Evolutionary conservation across 1,140 invertebrate species (phyloP).

Genomic region (Sinonovacula constricta): DNA sequence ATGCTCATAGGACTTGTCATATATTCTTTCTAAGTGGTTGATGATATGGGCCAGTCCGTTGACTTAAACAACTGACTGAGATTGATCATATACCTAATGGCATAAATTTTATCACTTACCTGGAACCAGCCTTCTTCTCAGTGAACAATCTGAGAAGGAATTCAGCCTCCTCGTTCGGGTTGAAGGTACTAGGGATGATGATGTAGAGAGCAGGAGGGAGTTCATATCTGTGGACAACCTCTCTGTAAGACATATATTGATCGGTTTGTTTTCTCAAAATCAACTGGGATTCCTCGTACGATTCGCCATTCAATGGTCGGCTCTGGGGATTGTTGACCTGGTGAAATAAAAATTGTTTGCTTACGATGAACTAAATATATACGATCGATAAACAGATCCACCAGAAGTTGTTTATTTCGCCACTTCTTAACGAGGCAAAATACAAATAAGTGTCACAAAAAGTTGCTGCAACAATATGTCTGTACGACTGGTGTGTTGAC

Average conservation of each 20-base stretch:
- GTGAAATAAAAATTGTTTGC: too few relatives aligned
- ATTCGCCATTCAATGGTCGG: conserved; percentile 58
- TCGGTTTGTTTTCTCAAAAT: conserved; percentile 57
- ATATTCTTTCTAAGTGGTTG: too few relatives aligned
- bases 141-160: conserved; percentile 83
- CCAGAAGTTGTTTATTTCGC: too few relatives aligned
- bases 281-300: conserved; percentile 61
- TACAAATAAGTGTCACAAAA: too few relatives aligned
- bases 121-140: conserved; percentile 64
- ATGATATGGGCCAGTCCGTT: too few relatives aligned
- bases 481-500: too few relatives aligned
- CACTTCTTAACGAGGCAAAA: too few relatives aligned
- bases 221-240: conserved; percentile 70
- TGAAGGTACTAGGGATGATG: conserved; percentile 84
- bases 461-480: too few relatives aligned
- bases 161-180: conserved; percentile 81
- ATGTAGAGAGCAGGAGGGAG: conserved; percentile 82
- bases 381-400: too few relatives aligned
- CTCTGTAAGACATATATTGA: conserved; percentile 63
- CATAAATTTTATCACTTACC: conserved; percentile 52
- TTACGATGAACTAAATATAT: too few relatives aligned
- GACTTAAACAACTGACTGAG: too few relatives aligned
- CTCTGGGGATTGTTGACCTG: conserved; percentile 60
- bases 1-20: too few relatives aligned
- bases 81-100: background rate